Conservation (phyloP, 2,888 invertebrate genomes). For the Scelioninae gen. 1 region DNA sequence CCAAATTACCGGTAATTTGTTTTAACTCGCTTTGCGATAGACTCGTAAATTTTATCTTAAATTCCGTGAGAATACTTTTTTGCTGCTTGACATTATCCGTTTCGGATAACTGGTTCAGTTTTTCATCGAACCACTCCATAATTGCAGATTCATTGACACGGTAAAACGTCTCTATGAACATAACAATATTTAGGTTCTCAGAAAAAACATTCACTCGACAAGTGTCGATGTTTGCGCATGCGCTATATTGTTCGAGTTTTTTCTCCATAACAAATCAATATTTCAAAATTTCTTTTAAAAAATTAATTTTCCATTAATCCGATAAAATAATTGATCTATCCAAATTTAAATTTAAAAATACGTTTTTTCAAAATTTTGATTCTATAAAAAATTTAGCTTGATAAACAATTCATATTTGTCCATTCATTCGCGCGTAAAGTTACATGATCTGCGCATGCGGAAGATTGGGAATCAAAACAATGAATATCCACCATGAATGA, state of each 20-base stretch:
- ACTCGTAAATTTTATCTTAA: slow-evolving; percentile 77
- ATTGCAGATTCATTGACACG: slow-evolving; percentile 59
- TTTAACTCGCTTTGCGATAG: slow-evolving; percentile 73
- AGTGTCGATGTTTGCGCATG: no score
- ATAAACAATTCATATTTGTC: no score
- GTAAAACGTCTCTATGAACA: background rate
- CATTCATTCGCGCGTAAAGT: background rate
- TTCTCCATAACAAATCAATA: no score
- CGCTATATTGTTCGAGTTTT: no score
- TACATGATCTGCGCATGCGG: background rate
- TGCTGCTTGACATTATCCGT: slow-evolving; percentile 74
- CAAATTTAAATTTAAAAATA: no score
- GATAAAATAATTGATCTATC: no score
- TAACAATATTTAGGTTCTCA: background rate
- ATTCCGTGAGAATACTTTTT: slow-evolving; percentile 74
- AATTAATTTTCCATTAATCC: no score
- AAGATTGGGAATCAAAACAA: background rate
- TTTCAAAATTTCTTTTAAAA: no score
- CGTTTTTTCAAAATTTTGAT: no score
- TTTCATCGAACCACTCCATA: slow-evolving; percentile 77
- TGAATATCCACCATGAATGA: no score
- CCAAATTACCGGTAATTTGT: slow-evolving; percentile 73
- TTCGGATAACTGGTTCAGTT: slow-evolving; percentile 74
- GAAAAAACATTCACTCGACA: background rate
- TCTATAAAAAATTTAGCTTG: no score